These are phyloP conservation scores for Toxotes lorentzi DNA, from an alignment of 2,797 vertebrate species.

Conservation along the genomic window DNA sequence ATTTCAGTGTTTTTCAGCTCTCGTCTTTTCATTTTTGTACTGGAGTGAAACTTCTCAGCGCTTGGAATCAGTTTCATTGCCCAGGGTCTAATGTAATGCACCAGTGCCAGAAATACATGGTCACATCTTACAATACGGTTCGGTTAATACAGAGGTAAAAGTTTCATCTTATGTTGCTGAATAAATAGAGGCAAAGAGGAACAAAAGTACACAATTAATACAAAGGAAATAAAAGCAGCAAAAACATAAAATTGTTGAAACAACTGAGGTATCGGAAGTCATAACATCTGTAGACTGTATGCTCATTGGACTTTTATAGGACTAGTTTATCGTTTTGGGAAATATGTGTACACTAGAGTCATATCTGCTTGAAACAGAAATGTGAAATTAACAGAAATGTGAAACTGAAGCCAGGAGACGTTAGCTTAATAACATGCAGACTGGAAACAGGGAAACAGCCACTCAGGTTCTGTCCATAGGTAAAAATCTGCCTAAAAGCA, in stretches of 20 bases:
- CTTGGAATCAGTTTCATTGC: slow-evolving; percentile 34
- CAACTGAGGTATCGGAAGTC: neutral
- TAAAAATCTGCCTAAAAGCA: neutral
- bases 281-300: neutral
- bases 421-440: neutral
- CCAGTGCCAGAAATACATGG: slow-evolving; percentile 21
- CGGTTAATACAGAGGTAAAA: neutral
- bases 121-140: neutral
- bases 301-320: neutral
- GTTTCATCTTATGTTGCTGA: neutral
- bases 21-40: slow-evolving; percentile 52
- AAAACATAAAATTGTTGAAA: neutral
- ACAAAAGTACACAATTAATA: neutral
- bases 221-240: neutral
- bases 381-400: neutral
- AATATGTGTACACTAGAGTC: neutral
- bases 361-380: neutral
- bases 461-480: neutral
- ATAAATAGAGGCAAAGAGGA: neutral
- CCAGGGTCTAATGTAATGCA: slow-evolving; percentile 11
- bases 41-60: slow-evolving; percentile 44
- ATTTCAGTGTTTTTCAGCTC: slow-evolving; percentile 68
- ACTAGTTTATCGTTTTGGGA: neutral
- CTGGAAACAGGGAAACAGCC: neutral
- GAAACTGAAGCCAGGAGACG: neutral